Conservation (phyloP, 2,797 vertebrate genomes). For the Odontamblyopus rebecca region DNA sequence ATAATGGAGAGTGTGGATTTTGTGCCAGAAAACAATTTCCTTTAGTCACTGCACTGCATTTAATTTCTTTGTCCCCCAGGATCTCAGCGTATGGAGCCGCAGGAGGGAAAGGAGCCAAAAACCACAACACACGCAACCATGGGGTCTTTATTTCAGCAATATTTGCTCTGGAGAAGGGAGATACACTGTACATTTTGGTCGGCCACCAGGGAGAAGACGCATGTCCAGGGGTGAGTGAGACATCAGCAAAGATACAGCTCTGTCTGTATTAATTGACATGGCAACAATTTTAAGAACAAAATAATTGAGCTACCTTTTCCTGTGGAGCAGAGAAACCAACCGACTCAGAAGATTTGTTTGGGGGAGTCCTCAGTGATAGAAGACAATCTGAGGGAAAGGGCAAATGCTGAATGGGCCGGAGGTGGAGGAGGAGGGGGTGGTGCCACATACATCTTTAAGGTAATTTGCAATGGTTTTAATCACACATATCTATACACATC, state of each 20-base stretch:
- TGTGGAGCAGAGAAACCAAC: slow-evolving; percentile 75
- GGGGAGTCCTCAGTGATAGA: slow-evolving; percentile 87
- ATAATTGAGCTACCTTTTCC: slow-evolving; percentile 1
- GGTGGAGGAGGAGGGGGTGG: slow-evolving; percentile 91
- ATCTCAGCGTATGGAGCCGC: slow-evolving; percentile 90
- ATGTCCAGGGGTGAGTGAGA: slow-evolving; percentile 84
- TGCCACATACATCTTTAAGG: slow-evolving; percentile 87
- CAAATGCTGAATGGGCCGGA: slow-evolving; percentile 79
- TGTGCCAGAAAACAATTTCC: slow-evolving; percentile 21
- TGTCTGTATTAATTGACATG: not conserved
- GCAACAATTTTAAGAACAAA: not conserved
- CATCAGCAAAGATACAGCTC: not conserved
- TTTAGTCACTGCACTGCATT: slow-evolving; percentile 16
- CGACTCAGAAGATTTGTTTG: slow-evolving; percentile 85
- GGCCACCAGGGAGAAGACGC: slow-evolving; percentile 92
- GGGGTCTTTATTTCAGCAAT: slow-evolving; percentile 88
- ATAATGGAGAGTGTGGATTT: not conserved
- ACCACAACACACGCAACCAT: slow-evolving; percentile 86
- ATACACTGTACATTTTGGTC: slow-evolving; percentile 86
- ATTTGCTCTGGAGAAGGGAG: slow-evolving; percentile 85
- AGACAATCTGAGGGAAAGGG: slow-evolving; percentile 70
- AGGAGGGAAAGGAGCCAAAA: slow-evolving; percentile 90
- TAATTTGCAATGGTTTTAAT: slow-evolving; percentile 42
- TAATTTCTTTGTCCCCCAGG: slow-evolving; percentile 67
- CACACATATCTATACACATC: too few species aligned